phyloP scores from a whole-genome alignment of 2,113 vertebrate species.

The Scomber colias region DNA sequence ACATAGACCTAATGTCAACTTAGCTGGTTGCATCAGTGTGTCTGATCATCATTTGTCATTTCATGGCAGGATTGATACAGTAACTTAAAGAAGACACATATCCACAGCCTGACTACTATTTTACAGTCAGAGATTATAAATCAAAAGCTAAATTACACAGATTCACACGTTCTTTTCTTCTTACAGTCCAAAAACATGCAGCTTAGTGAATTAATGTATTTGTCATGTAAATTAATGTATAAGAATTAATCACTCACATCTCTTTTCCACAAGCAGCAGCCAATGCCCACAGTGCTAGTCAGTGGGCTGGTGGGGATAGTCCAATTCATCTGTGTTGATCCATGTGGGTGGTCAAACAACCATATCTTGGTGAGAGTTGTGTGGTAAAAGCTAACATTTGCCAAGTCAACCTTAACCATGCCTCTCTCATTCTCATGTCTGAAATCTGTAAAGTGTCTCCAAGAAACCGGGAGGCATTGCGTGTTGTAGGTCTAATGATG shows the following conservation, averaged over 20 bases:
- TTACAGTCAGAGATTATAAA: too few species aligned
- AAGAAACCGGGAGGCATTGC: constrained; percentile 42
- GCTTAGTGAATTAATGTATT: background rate
- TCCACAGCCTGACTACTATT: too few species aligned
- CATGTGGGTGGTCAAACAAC: constrained; percentile 58
- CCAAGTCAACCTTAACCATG: constrained; percentile 26
- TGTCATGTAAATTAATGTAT: background rate
- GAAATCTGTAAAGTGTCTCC: constrained; percentile 55
- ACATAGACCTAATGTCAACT: too few species aligned
- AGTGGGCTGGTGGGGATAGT: background rate
- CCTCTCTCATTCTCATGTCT: constrained; percentile 44
- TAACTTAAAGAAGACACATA: too few species aligned
- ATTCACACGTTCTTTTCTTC: background rate
- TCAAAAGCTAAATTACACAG: too few species aligned
- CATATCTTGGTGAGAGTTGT: constrained; percentile 45
- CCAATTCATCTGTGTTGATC: background rate
- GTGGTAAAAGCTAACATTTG: constrained; percentile 52
- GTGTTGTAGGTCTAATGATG: constrained; percentile 48
- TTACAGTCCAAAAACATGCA: background rate
- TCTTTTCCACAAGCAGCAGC: background rate
- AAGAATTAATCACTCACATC: background rate
- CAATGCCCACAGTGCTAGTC: background rate
- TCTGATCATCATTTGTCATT: too few species aligned
- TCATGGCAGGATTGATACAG: too few species aligned
- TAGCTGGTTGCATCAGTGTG: too few species aligned